phyloP scores from a whole-genome alignment of 2,888 invertebrate species.

The Drosophila subsilvestris region DNA sequence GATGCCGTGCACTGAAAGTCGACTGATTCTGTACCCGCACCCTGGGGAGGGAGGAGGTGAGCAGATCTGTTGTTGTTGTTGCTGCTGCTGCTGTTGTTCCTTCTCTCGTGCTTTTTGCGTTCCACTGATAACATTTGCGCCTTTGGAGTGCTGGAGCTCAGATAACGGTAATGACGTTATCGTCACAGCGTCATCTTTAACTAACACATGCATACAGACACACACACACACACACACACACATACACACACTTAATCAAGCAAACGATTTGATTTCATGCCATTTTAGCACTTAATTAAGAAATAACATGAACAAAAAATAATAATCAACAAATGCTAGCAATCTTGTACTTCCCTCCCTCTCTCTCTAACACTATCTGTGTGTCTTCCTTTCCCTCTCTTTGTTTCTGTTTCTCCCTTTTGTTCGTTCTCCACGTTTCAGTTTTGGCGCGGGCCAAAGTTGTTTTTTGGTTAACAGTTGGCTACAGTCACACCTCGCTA shows the following conservation, averaged over 20 bases:
- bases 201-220: conserved; percentile 8
- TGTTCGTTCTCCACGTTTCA: conserved; percentile 1
- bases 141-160: conserved; percentile 46
- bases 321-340: conserved; percentile 28
- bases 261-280: conserved; percentile 62
- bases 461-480: background rate
- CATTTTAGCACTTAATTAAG: conserved; percentile 69
- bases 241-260: conserved; percentile 11
- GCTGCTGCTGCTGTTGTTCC: conserved; percentile 37
- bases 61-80: conserved; percentile 28
- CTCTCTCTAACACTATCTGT: background rate
- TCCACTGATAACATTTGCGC: conserved; percentile 73
- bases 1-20: conserved; percentile 55
- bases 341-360: conserved; percentile 8
- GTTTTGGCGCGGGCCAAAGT: conserved; percentile 5
- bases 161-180: conserved; percentile 70
- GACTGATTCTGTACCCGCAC: conserved; percentile 49
- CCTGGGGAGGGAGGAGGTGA: conserved; percentile 19
- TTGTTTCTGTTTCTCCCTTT: conserved; percentile 11
- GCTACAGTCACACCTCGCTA: conserved; percentile 28
- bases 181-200: conserved; percentile 61
- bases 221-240: conserved; percentile 7
- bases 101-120: conserved; percentile 51
- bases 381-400: background rate
- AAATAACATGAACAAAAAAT: conserved; percentile 48